These are phyloP conservation scores for Heliconius charithonia DNA, from an alignment of 2,888 invertebrate species.

Conservation along the genomic window DNA sequence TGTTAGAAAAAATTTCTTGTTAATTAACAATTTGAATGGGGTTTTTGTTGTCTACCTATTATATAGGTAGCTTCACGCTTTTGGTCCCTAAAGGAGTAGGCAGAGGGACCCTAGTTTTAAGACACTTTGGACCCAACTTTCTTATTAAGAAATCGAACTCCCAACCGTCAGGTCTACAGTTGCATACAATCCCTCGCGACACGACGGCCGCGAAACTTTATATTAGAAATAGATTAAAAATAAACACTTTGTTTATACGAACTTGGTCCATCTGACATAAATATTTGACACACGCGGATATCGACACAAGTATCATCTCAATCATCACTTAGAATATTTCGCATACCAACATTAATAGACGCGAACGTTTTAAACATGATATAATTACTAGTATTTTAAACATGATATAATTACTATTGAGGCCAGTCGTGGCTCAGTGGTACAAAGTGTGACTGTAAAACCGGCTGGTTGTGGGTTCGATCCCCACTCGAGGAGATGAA, in stretches of 20 bases:
- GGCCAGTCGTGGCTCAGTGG: no score
- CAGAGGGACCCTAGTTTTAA: not conserved
- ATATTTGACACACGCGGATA: not conserved
- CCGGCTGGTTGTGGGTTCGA: no score
- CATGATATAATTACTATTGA: no score
- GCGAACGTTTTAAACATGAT: not conserved
- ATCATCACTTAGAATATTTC: slow-evolving; percentile 9
- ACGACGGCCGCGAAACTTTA: no score
- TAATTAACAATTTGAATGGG: not conserved
- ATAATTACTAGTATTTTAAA: not conserved
- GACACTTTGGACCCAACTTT: not conserved
- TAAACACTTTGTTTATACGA: not conserved
- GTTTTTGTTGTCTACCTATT: not conserved
- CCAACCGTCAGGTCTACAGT: no score
- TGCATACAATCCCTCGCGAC: no score
- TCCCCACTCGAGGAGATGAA: no score
- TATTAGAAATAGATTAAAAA: not conserved
- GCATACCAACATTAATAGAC: not conserved
- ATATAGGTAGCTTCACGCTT: no score
- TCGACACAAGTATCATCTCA: not conserved
- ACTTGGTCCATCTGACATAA: not conserved
- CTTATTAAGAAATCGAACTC: no score
- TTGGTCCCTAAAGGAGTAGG: no score
- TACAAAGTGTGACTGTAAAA: no score
- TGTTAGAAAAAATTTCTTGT: not conserved